Base-by-base conservation (phyloP, 30 jellyfish, hydroid and myxozoan species). In the Cassiopea andromeda region DNA sequence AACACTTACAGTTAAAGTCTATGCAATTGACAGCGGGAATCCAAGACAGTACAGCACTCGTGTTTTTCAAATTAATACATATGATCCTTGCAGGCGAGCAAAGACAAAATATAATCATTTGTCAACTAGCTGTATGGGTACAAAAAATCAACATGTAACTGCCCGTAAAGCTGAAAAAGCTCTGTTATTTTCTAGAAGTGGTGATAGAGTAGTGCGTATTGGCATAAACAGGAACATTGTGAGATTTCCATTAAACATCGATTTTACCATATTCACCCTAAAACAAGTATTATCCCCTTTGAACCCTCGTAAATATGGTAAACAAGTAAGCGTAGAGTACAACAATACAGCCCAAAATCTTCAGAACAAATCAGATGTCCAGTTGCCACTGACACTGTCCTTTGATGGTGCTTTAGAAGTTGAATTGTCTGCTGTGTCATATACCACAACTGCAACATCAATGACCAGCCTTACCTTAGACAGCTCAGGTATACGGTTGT, bases 1-100 rank as follows among this genome's bases (percentile, higher is more conserved):
- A 46, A 80, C 72, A 6, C 66, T 87, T 44, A 68, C 72, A 46
- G 80, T 87, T 7, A 69, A 60, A 38, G 94, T 77, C 8, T 78
- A 48, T 54, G 94, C 64, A 0, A 48, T 78, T 12, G 94, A 87
- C 46, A 69, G 73, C 48, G 94, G 94, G 44, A 77, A n/a, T 27
- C 94, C 94, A 15, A 87, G 88, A 48, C 77, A 89, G 70, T 19
- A 38, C 49, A 50, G 70, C 73, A 44, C 64, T 43, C 59, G 59
- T 61, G 49, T 44, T 19, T 77, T 87, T 50, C 69, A 75, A 1
- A 57, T 87, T 7, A 78, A 72, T 46, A 44, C 78, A 14, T 16
- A 27, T 2, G 90, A 87, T 54, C 94, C 89, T 68, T 87, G 94
- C 81, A 64, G 38, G 73, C 8, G 10, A 27, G 85, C 81, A 15